phyloP scores from a whole-genome alignment of 2,113 vertebrate genomes.

The Cariama cristata region DNA sequence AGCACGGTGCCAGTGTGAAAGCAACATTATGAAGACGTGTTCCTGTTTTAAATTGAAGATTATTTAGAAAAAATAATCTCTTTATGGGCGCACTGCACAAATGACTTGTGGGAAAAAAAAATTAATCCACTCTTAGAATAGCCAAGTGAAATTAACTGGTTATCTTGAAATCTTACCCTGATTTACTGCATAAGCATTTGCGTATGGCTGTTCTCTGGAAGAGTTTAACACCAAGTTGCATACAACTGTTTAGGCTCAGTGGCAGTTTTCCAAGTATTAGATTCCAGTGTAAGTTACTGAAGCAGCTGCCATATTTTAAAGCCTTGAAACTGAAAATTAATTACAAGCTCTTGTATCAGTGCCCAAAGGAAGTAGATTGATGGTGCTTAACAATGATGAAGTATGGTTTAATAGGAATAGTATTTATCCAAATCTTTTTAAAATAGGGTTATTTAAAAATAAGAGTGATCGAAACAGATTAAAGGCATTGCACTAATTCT shows the following conservation, averaged over 20 bases:
- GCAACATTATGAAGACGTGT: constrained; percentile 1
- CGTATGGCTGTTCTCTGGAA: constrained; percentile 15
- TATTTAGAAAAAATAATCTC: constrained; percentile 60
- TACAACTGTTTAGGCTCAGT: constrained; percentile 9
- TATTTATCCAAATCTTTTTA: constrained; percentile 73
- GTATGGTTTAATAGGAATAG: constrained; percentile 71
- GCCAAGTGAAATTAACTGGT: constrained; percentile 50
- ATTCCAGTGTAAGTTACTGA: constrained; percentile 56
- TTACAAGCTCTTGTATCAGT: constrained; percentile 66
- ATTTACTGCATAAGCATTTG: constrained; percentile 15
- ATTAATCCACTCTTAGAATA: constrained; percentile 51
- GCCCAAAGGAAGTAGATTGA: constrained; percentile 69
- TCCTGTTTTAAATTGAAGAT: constrained; percentile 48
- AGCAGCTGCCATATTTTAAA: constrained; percentile 70
- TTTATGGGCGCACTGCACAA: constrained; percentile 59
- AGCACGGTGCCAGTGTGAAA: constrained; percentile 11
- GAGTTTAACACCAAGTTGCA: constrained; percentile 6
- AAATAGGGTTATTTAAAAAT: constrained; percentile 68
- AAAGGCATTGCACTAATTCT: constrained; percentile 41
- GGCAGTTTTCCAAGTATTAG: constrained; percentile 62
- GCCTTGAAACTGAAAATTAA: constrained; percentile 73
- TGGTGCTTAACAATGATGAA: constrained; percentile 74
- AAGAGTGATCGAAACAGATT: neutral
- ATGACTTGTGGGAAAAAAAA: constrained; percentile 52
- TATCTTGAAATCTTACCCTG: constrained; percentile 45